Evolutionary conservation across 2,888 invertebrate genomes (phyloP), one percentile per base, ranked within the genome.

Genomic region (Drosophila dives): DNA sequence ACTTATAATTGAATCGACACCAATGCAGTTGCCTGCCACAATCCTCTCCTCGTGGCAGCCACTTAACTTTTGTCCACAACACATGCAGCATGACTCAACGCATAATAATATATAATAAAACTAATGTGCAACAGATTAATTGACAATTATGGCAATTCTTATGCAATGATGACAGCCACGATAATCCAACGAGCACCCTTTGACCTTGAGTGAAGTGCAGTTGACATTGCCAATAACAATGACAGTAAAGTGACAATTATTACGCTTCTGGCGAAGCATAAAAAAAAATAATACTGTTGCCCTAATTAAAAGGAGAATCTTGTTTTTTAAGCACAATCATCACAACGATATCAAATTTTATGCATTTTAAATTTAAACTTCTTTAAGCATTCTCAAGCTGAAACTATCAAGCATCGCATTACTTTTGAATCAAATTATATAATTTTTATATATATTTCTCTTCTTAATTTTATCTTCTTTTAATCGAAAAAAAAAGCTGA

Each of bases 1-100:
- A 76, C 68, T 80, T 66, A 59, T 84, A 84, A 86, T 86, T 86
- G 82, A 82, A 77, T 82, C 71, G 84, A 76, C 76, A 73, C 86
- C 50, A 48, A 45, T 73, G 74, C 77, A 76, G 64, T 64, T 75
- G 72, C 38, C 42, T 59, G 50, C n/a, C 66, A n/a, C 49, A 58
- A 15, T 49, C 45, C 3, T 12, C 20, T 45, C 20, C 45, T 15
- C 15, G 23, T 45, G 1, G 20, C 20, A 23, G 23, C 15, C 15
- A 45, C 20, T 45, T 45, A 45, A 15, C 20, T 23, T 8, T 45
- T 23, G 20, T 15, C 45, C 20, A 45, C 23, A 15, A 15, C 15
- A 23, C 3, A 45, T 45, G 45, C 45, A 23, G 23, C 15, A 42
- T 42, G 40, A n/a, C 40, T n/a, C 40, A 42, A 6, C n/a, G 11